A percentile compares a stretch with the other conserved stretches of the same genome.
These are phyloP conservation scores for Tethya wilhelma DNA, from an alignment of 37 sponge, comb jelly and placozoan species.

Conservation along the genomic window DNA sequence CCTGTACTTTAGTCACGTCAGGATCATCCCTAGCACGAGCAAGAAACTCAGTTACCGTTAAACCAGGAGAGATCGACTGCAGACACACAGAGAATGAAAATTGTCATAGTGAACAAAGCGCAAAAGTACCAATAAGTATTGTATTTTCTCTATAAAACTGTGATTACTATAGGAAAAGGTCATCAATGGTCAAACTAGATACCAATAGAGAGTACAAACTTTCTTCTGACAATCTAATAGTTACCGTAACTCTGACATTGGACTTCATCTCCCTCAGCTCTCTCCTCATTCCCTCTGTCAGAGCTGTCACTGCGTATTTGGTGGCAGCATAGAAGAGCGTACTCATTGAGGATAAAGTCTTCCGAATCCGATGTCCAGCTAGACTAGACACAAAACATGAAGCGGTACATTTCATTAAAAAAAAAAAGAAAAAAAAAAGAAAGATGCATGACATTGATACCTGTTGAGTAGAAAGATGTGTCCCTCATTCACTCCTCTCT, in stretches of 20 bases:
- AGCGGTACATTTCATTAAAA: not conserved
- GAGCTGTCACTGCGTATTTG: slow-evolving; percentile 83
- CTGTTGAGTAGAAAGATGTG: slow-evolving; percentile 82
- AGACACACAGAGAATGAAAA: too few relatives aligned
- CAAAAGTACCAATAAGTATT: too few relatives aligned
- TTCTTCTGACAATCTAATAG: not conserved
- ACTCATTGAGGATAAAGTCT: not conserved
- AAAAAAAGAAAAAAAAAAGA: too few relatives aligned
- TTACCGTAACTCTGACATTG: slow-evolving; percentile 70
- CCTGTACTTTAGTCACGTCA: slow-evolving; percentile 40
- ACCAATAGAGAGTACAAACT: not conserved
- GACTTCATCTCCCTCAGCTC: slow-evolving; percentile 80
- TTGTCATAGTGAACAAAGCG: too few relatives aligned
- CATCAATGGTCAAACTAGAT: too few relatives aligned
- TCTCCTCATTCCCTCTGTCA: slow-evolving; percentile 74
- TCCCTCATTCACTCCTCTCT: slow-evolving; percentile 71
- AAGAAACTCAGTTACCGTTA: slow-evolving; percentile 73
- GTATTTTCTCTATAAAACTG: too few relatives aligned
- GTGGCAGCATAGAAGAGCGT: slow-evolving; percentile 74
- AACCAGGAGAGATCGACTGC: slow-evolving; percentile 82
- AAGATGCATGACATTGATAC: slow-evolving; percentile 19
- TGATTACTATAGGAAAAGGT: too few relatives aligned
- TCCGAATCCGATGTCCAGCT: slow-evolving; percentile 63
- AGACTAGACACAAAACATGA: slow-evolving; percentile 34
- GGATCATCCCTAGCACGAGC: slow-evolving; percentile 24